A percentile compares a stretch with the other conserved stretches of the same genome.
These are phyloP conservation scores for Penaeus japonicus DNA, from an alignment of 1,140 invertebrate genomes.

Conservation along the genomic window DNA sequence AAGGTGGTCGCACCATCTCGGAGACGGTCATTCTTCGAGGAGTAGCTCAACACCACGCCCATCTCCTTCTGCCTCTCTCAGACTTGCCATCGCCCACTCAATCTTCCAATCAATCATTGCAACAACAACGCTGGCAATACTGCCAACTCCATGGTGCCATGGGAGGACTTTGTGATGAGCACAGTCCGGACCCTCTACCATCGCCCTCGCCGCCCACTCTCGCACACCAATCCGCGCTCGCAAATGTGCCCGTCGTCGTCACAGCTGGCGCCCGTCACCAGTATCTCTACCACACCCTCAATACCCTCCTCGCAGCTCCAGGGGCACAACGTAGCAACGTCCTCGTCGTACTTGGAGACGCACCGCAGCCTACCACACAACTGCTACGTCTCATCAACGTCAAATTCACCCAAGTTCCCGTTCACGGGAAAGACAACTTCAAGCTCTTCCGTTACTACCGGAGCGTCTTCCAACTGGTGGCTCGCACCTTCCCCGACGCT, in stretches of 20 bases:
- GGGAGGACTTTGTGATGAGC: slow-evolving; percentile 46
- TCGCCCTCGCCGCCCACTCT: slow-evolving; percentile 11
- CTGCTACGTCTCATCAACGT: slow-evolving; percentile 36
- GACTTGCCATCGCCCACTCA: not conserved
- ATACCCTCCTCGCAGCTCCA: slow-evolving; percentile 26
- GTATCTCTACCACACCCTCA: slow-evolving; percentile 47
- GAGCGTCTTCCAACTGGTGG: slow-evolving; percentile 37
- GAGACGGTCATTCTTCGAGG: slow-evolving; percentile 36
- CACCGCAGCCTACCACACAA: slow-evolving; percentile 22
- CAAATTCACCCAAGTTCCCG: slow-evolving; percentile 27
- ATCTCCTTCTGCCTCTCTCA: slow-evolving; percentile 7
- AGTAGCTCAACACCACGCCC: slow-evolving; percentile 1
- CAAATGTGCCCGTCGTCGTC: slow-evolving; percentile 43
- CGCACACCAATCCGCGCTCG: slow-evolving; percentile 27
- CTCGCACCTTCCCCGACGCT: slow-evolving; percentile 26
- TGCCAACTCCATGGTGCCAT: slow-evolving; percentile 31
- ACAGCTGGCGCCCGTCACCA: slow-evolving; percentile 48
- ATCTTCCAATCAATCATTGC: not conserved
- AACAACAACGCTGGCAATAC: slow-evolving; percentile 35
- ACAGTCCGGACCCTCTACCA: slow-evolving; percentile 30
- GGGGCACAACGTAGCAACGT: slow-evolving; percentile 34
- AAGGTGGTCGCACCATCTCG: slow-evolving; percentile 54
- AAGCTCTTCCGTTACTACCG: slow-evolving; percentile 46
- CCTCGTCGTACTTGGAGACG: slow-evolving; percentile 36
- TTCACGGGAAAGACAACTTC: slow-evolving; percentile 19